These are phyloP conservation scores for Onthophagus taurus DNA, from an alignment of 1,140 invertebrate genomes.

Conservation along the genomic window DNA sequence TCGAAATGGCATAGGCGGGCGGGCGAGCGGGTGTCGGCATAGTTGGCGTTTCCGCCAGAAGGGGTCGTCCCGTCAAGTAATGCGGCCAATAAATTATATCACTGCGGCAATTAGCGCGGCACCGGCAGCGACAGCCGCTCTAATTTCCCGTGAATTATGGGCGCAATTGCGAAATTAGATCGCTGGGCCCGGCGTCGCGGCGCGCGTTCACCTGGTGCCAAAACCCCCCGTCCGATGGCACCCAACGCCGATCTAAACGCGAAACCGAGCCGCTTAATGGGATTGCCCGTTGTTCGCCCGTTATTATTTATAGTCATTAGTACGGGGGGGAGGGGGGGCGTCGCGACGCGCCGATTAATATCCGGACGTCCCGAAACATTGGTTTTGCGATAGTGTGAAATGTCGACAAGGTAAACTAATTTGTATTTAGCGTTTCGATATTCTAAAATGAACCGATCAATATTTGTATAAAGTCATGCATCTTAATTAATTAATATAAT, in stretches of 20 bases:
- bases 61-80: too few relatives aligned
- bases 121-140: constrained; percentile 12
- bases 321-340: too few relatives aligned
- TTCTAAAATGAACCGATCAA: too few relatives aligned
- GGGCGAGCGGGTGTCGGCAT: neutral
- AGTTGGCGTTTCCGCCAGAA: neutral
- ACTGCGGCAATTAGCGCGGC: too few relatives aligned
- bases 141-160: constrained; percentile 31
- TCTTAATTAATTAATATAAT: too few relatives aligned
- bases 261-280: constrained; percentile 25
- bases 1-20: neutral
- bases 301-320: constrained; percentile 31
- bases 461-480: too few relatives aligned
- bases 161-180: constrained; percentile 35
- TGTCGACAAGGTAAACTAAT: too few relatives aligned
- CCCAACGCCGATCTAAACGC: constrained; percentile 12
- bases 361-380: too few relatives aligned
- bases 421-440: too few relatives aligned
- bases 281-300: constrained; percentile 32
- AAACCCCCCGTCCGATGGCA: neutral
- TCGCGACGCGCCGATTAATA: too few relatives aligned
- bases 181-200: constrained; percentile 15
- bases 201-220: neutral
- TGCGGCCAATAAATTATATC: constrained; percentile 20
- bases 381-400: too few relatives aligned